phyloP scores from a whole-genome alignment of 2,888 invertebrate genomes.

The Pandemis heparana region DNA sequence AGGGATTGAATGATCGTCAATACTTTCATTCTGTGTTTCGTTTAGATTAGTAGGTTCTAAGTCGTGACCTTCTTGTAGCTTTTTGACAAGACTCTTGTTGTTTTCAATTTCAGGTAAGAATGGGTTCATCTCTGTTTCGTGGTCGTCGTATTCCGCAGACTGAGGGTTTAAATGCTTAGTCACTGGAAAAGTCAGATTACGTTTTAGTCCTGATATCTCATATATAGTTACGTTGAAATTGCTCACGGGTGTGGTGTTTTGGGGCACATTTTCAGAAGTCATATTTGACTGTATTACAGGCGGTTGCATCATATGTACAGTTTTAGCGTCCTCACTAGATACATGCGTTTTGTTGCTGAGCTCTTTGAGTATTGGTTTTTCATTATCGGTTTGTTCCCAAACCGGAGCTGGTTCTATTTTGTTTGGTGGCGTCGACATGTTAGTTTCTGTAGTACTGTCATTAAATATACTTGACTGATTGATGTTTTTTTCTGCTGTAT shows the following conservation, averaged over 20 bases:
- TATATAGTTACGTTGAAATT: slow-evolving; percentile 79
- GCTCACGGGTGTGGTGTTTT: slow-evolving; percentile 62
- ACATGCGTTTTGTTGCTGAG: background rate
- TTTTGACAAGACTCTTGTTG: slow-evolving; percentile 85
- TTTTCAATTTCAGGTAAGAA: slow-evolving; percentile 88
- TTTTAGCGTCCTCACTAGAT: slow-evolving; percentile 36
- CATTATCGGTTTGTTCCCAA: slow-evolving; percentile 68
- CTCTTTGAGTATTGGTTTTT: slow-evolving; percentile 21
- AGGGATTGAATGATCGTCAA: slow-evolving; percentile 57
- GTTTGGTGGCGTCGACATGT: slow-evolving; percentile 20
- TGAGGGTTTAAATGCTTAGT: slow-evolving; percentile 61
- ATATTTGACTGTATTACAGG: slow-evolving; percentile 32
- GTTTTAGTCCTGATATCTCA: slow-evolving; percentile 70
- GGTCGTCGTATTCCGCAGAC: slow-evolving; percentile 72
- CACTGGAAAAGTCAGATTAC: slow-evolving; percentile 58
- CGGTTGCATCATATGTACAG: slow-evolving; percentile 34
- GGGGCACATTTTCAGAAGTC: slow-evolving; percentile 32
- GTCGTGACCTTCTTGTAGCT: slow-evolving; percentile 85
- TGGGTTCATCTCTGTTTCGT: slow-evolving; percentile 87
- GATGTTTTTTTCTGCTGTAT: slow-evolving; percentile 55
- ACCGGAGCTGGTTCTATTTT: slow-evolving; percentile 69
- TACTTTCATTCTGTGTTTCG: slow-evolving; percentile 77
- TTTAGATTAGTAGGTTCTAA: slow-evolving; percentile 73
- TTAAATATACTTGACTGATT: slow-evolving; percentile 43
- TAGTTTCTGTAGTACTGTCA: slow-evolving; percentile 35